phyloP scores from a whole-genome alignment of 2,797 vertebrate genomes.

The Hipposideros larvatus region DNA sequence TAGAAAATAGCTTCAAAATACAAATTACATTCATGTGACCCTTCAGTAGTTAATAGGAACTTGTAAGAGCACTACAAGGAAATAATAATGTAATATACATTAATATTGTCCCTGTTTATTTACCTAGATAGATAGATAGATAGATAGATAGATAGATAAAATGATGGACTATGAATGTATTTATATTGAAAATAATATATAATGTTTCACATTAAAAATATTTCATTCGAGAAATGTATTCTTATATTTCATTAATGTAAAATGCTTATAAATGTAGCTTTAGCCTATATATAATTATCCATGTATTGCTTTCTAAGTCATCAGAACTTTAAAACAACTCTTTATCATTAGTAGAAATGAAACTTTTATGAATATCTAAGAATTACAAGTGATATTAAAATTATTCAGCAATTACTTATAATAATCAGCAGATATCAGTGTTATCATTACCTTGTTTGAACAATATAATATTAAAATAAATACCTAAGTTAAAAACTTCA shows the following conservation, averaged over 20 bases:
- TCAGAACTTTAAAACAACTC: neutral
- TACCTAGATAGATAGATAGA: neutral
- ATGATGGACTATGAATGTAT: neutral
- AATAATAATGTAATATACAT: slow-evolving; percentile 44
- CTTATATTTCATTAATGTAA: slow-evolving; percentile 11
- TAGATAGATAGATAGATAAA: slow-evolving; percentile 24
- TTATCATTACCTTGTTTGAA: neutral
- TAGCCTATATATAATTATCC: neutral
- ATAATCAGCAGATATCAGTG: neutral
- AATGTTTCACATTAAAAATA: neutral
- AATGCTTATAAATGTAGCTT: neutral
- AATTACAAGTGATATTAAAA: slow-evolving; percentile 4
- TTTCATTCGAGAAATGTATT: slow-evolving; percentile 64
- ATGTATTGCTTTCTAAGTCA: slow-evolving; percentile 32
- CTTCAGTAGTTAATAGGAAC: neutral
- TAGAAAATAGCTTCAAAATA: neutral
- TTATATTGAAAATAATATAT: slow-evolving; percentile 64
- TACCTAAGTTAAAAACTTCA: neutral
- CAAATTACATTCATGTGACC: neutral
- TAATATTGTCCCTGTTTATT: slow-evolving; percentile 4
- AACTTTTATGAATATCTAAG: slow-evolving; percentile 18
- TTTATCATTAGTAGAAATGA: neutral
- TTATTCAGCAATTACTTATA: neutral
- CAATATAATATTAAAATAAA: slow-evolving; percentile 36
- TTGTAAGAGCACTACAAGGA: slow-evolving; percentile 14